Evolutionary conservation across 2,797 vertebrate genomes (phyloP).

Genomic region (Varecia variegata): DNA sequence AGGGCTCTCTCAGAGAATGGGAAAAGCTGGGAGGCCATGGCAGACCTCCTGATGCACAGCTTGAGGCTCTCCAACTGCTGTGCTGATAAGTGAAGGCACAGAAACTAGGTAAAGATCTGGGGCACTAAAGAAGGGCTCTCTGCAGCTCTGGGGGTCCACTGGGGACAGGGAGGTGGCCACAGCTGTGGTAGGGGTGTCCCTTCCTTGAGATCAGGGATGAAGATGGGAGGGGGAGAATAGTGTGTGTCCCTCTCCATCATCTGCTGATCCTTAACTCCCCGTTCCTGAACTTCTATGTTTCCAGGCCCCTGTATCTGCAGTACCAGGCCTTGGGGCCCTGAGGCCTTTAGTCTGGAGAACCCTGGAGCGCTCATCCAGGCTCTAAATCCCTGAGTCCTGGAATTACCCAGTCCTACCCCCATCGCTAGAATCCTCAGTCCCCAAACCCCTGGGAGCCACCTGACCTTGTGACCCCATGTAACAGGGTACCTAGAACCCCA

Average conservation of each 20-base stretch:
- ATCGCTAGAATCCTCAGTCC: not conserved
- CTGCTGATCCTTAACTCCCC: not conserved
- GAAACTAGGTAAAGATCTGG: not conserved
- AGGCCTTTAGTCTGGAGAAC: not conserved
- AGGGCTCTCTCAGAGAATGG: not conserved
- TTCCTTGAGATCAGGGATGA: not conserved
- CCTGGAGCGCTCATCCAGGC: not conserved
- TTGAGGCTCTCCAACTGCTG: not conserved
- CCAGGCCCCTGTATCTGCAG: not conserved
- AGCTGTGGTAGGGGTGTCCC: not conserved
- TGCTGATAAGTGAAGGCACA: not conserved
- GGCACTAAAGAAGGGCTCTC: not conserved
- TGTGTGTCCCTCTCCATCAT: not conserved
- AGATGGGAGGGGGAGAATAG: not conserved
- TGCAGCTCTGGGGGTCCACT: not conserved
- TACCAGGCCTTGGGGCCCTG: not conserved
- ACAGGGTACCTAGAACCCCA: not conserved
- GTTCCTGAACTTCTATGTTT: not conserved
- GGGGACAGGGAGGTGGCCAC: not conserved
- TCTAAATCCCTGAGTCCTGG: not conserved
- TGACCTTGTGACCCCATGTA: not conserved
- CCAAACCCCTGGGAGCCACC: not conserved
- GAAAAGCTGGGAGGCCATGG: not conserved
- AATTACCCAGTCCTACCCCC: not conserved
- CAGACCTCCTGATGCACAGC: not conserved